Evolutionary conservation across 2,113 vertebrate genomes (phyloP).

Genomic region (Mus pahari): DNA sequence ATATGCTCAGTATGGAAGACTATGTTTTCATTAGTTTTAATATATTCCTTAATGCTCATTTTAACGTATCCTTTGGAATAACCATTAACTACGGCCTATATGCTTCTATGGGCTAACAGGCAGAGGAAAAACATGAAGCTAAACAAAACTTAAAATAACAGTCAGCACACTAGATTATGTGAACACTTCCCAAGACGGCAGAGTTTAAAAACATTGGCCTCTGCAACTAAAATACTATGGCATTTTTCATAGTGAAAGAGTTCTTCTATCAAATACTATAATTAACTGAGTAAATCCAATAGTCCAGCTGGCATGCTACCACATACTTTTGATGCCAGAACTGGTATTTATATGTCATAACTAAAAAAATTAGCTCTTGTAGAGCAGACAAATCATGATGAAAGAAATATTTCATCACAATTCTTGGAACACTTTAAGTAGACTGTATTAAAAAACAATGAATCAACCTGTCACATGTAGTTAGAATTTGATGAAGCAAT

Average conservation of each 20-base stretch:
- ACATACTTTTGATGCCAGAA: not conserved
- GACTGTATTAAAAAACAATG: not conserved
- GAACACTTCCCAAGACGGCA: not conserved
- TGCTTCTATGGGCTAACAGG: not conserved
- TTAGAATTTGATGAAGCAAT: not conserved
- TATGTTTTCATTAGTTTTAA: not conserved
- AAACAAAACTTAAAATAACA: not conserved
- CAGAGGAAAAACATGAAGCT: not conserved
- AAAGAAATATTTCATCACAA: slow-evolving; percentile 30
- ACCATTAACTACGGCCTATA: not conserved
- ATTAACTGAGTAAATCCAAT: not conserved
- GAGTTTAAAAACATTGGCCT: not conserved
- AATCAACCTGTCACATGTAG: not conserved
- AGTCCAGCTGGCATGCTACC: not conserved
- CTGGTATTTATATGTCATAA: not conserved
- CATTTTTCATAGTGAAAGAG: not conserved
- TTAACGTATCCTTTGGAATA: not conserved
- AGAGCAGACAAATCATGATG: not conserved
- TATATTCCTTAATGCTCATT: not conserved
- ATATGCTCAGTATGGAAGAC: not conserved
- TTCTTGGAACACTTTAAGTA: not conserved
- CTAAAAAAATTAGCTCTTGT: not conserved
- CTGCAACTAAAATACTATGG: not conserved
- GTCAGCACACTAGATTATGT: not conserved
- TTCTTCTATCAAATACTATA: not conserved